Evolutionary conservation across 1,140 invertebrate species (phyloP), one percentile per base, ranked within the genome.

Genomic region (Gonioctena quinquepunctata): DNA sequence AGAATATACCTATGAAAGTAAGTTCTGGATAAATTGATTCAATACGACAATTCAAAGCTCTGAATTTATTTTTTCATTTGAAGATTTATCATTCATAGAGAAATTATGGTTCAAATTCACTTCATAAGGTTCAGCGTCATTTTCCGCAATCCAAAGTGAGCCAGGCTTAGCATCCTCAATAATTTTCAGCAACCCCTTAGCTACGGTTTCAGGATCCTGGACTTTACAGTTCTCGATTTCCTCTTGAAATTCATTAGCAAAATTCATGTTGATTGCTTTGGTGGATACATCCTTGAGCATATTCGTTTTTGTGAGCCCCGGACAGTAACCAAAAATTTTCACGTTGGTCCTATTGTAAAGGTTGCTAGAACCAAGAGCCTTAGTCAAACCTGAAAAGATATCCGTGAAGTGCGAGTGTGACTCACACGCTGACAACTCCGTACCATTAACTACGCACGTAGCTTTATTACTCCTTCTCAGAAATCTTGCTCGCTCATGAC

Each of bases 351-450:
- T 57, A 16, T 77, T 70, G 22, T 70, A 71, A 23, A 77, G 74
- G 16, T 64, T 70, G 50, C 72, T 69, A 25, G 68, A 68, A 28
- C 78, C 77, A 2, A 87, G 78, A 70, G 86, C 85, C 69, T 84
- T 84, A n/a, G 87, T 87, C 60, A 88, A 86, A 52, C 86, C 87
- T 23, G 60, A 66, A 60, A 60, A 8, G 11, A n/a, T n/a, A n/a
- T 42, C n/a, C 33, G 1, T 42, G n/a, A n/a, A n/a, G n/a, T n/a
- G n/a, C n/a, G n/a, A n/a, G n/a, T n/a, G n/a, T n/a, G n/a, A n/a
- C n/a, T n/a, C n/a, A n/a, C n/a, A n/a, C n/a, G n/a, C n/a, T n/a
- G n/a, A n/a, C n/a, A n/a, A n/a, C n/a, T n/a, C n/a, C n/a, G n/a
- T n/a, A n/a, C n/a, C n/a, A n/a, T n/a, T n/a, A n/a, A n/a, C n/a